Conservation (phyloP, 2,888 invertebrate species). For the Volucella inflata region DNA sequence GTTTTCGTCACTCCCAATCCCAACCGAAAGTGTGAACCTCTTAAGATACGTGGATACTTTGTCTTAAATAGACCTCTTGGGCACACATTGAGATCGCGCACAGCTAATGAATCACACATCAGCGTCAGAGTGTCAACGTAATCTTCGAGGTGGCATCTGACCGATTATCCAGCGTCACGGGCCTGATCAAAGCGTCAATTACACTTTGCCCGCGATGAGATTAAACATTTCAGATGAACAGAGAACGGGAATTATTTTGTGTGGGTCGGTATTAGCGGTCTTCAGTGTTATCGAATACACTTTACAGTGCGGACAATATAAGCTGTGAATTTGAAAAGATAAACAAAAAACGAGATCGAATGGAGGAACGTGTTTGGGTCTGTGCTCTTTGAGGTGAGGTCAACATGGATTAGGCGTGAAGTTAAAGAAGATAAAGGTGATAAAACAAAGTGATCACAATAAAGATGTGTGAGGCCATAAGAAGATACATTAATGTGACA, state of each 20-base stretch:
- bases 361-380: neutral
- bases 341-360: conserved; percentile 30
- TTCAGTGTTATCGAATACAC: conserved; percentile 28
- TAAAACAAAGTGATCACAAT: conserved; percentile 41
- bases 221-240: conserved; percentile 33
- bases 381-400: conserved; percentile 25
- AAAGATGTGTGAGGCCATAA: conserved; percentile 15
- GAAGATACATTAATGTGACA: neutral
- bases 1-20: conserved; percentile 2
- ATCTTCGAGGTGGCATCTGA: conserved; percentile 67
- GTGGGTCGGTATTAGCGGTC: conserved; percentile 50
- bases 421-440: conserved; percentile 3
- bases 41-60: neutral
- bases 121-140: conserved; percentile 50
- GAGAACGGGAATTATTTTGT: conserved; percentile 14
- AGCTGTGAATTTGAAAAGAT: conserved; percentile 37
- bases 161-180: conserved; percentile 58
- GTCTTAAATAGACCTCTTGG: conserved; percentile 46
- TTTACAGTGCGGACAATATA: conserved; percentile 48
- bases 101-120: conserved; percentile 64
- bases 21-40: conserved; percentile 10
- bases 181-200: conserved; percentile 59
- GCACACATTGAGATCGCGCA: conserved; percentile 30
- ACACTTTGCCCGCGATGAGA: conserved; percentile 37
- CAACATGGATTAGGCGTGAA: conserved; percentile 4